Base-by-base conservation (phyloP, 2,797 vertebrate species). In the Cyclopterus lumpus region DNA sequence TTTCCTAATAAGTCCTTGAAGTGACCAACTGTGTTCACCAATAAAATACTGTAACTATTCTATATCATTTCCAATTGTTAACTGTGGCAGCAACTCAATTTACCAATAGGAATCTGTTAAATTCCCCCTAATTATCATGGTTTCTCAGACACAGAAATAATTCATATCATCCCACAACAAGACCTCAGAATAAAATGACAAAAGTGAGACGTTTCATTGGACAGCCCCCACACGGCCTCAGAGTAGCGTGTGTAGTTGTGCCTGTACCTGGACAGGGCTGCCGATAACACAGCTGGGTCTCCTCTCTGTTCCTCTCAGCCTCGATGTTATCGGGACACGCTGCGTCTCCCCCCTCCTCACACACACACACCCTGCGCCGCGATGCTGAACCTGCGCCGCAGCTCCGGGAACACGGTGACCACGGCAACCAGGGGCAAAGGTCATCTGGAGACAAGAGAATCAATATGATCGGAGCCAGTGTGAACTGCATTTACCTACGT, bases 361-460 rank as follows among this genome's bases (percentile, higher is more conserved):
- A 97, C 67, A 89, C 57, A 73, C 97, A 97, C 32, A 66, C 82
- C 49, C 95, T 89, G 1, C 62, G 91, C 0, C 96, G 92, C 2
- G 74, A 89, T n/a, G 86, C 85, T 26, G 95, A 88, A 30, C 97
- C 97, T 0, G 94, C 95, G 0, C 97, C 96, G 0, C 97, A 97
- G 90, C 91, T 95, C 15, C 59, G 93, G 1, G 97, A 97, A 79
- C 97, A 97, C 0, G 82, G 60, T 1, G 95, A 94, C 97, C 97
- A 97, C 0, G 89, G 82, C 0, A 94, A 94, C 97, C 97, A 97
- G 30, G 92, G 95, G 82, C 95, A 96, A 76, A 95, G 88, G 81
- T 96, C 94, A 86, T 96, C 95, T 96, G 86, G 22, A 53, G 34
- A 80, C 7, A 16, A 42, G 8, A 16, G n/a, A 40, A 54, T 71